Base-by-base conservation (phyloP, 2,888 invertebrate species). In the Endotricha flammealis region DNA sequence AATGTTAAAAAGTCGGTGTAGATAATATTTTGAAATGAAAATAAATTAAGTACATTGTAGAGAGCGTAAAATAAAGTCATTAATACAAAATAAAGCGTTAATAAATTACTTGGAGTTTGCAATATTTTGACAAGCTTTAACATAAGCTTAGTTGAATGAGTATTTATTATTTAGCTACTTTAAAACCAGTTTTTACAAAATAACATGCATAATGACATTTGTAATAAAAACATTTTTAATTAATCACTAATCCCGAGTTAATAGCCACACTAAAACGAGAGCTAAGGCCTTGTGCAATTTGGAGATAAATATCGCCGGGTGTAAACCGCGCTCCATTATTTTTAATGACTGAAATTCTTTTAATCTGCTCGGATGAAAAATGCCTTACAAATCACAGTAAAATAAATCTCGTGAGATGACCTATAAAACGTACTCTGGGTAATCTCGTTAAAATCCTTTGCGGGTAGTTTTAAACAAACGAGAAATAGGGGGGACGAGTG, bases 401-500 rank as follows among this genome's bases (percentile, higher is more conserved):
- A 74, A 79, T 78, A 75, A 79, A 78, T 80, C 73, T 76, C 60
- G 49, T 53, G 64, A 70, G 76, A 81, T 78, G 71, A 75, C 76
- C 81, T 79, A 77, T 80, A 80, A 82, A 79, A 72, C 62, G 64
- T 67, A 67, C 57, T 61, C 63, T 56, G 57, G 66, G 72, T 74
- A 76, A 81, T 80, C 74, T 75, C 74, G 76, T 82, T 78, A 78
- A 79, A 82, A 72, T 72, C 72, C 67, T 75, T 72, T 68, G 75
- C 68, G 76, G 73, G 70, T 80, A 80, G 78, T 77, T 76, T 69
- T 60, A 63, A 73, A 63, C 67, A 67, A 69, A 64, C 63, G 55
- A 58, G 42, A 32, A 56, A 33, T 39, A 41, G 41, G 38, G 28
- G 43, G 41, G 41, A 53, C 41, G 36, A 42, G 25, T 27, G 38